Percentiles rank a stretch among this genome's conserved stretches.
phyloP scores from a whole-genome alignment of 2,888 invertebrate species.

The Eudasyphora cyanicolor region DNA sequence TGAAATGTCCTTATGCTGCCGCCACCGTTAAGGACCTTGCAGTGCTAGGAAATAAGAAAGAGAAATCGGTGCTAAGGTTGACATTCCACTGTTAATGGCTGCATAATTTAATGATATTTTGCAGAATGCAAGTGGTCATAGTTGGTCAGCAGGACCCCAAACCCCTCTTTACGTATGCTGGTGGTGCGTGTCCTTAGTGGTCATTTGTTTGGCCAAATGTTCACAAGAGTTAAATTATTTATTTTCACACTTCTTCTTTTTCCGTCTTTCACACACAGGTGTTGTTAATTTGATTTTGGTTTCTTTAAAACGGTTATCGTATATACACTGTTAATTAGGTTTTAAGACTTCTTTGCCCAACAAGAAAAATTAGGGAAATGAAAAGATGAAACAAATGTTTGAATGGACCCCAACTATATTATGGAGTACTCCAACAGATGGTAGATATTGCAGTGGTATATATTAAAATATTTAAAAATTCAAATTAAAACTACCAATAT shows the following conservation, averaged over 20 bases:
- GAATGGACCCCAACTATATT: too few relatives aligned
- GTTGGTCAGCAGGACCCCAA: too few relatives aligned
- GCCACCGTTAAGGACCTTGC: slow-evolving; percentile 16
- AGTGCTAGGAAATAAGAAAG: background rate
- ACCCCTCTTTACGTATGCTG: background rate
- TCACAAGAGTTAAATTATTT: slow-evolving; percentile 48
- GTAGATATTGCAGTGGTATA: too few relatives aligned
- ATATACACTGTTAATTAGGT: slow-evolving; percentile 26
- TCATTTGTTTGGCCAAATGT: slow-evolving; percentile 35
- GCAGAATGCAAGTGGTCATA: background rate
- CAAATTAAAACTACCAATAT: too few relatives aligned
- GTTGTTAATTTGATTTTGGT: slow-evolving; percentile 38
- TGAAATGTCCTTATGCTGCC: slow-evolving; percentile 31
- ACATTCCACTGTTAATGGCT: slow-evolving; percentile 58
- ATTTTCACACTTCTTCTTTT: slow-evolving; percentile 43
- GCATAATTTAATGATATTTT: slow-evolving; percentile 62
- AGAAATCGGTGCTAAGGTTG: background rate
- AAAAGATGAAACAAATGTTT: too few relatives aligned
- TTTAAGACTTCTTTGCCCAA: too few relatives aligned
- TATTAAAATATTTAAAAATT: too few relatives aligned
- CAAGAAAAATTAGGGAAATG: too few relatives aligned
- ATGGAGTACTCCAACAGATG: too few relatives aligned
- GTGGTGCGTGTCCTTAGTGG: background rate
- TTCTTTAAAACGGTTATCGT: background rate
- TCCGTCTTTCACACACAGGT: too few relatives aligned